Percentiles rank a stretch among this genome's conserved stretches.
phyloP scores from a whole-genome alignment of 1,140 invertebrate species.

The Magallana ariakensis region DNA sequence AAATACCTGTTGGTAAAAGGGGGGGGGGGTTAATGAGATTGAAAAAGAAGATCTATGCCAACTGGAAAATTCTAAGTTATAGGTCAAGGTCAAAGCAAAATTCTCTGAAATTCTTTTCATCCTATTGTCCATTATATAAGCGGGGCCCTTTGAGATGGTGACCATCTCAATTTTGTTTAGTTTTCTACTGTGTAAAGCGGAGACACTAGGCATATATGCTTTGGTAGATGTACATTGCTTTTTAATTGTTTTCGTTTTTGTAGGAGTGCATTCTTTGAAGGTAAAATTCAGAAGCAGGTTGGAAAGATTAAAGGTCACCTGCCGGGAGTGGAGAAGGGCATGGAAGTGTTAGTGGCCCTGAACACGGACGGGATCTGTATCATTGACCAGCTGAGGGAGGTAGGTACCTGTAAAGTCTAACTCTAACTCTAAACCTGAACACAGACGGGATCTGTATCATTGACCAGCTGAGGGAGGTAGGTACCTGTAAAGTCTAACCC shows the following conservation, averaged over 20 bases:
- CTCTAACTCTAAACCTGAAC: constrained; percentile 84
- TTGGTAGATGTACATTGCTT: too few species aligned
- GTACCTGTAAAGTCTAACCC: constrained; percentile 85
- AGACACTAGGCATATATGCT: too few species aligned
- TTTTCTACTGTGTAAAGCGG: too few species aligned
- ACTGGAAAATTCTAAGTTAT: too few species aligned
- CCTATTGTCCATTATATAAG: too few species aligned
- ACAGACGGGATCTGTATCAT: constrained; percentile 92
- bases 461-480: constrained; percentile 90
- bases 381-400: constrained; percentile 91
- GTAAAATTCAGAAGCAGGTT: constrained; percentile 50
- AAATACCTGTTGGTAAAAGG: too few species aligned
- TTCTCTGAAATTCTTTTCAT: too few species aligned
- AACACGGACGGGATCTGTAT: constrained; percentile 92
- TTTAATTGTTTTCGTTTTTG: background rate
- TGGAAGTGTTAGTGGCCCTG: constrained; percentile 82
- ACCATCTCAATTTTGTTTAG: too few species aligned
- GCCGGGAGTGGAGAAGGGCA: constrained; percentile 40
- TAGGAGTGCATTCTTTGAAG: constrained; percentile 60
- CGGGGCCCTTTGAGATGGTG: too few species aligned
- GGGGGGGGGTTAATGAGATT: too few species aligned
- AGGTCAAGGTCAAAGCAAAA: too few species aligned
- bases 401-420: constrained; percentile 87
- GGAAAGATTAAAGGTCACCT: constrained; percentile 49
- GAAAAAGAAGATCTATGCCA: too few species aligned